Conservation (phyloP, 1,140 invertebrate genomes). For the Lepidurus arcticus region DNA sequence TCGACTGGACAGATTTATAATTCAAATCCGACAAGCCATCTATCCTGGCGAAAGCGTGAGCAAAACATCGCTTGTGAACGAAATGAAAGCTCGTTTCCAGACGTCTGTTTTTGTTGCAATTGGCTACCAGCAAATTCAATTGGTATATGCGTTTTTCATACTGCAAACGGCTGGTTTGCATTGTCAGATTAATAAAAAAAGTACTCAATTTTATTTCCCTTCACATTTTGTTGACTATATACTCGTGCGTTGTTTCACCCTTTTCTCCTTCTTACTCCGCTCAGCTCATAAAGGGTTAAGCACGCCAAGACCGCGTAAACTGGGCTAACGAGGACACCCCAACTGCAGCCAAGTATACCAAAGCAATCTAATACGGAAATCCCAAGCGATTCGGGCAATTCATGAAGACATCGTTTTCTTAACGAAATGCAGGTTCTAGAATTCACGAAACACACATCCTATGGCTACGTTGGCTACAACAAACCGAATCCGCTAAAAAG, state of each 20-base stretch:
- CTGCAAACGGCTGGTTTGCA: not conserved
- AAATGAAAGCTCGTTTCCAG: constrained; percentile 15
- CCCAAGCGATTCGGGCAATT: constrained; percentile 12
- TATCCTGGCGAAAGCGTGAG: constrained; percentile 4
- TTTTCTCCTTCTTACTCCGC: not conserved
- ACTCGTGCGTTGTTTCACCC: not conserved
- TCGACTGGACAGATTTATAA: constrained; percentile 15
- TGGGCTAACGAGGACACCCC: not conserved
- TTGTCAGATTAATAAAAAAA: not conserved
- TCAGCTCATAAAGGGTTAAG: not conserved
- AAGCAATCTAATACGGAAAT: constrained; percentile 8
- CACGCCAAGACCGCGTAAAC: not conserved
- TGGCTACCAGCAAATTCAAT: not conserved
- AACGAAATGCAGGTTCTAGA: not conserved
- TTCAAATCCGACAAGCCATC: constrained; percentile 11
- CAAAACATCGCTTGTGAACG: not conserved
- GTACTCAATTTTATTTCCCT: too few relatives aligned
- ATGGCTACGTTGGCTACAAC: too few relatives aligned
- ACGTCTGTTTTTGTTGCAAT: not conserved
- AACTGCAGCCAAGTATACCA: not conserved
- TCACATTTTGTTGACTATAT: too few relatives aligned
- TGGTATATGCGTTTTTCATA: too few relatives aligned
- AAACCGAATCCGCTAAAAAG: too few relatives aligned
- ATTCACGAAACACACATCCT: not conserved
- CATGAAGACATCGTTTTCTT: constrained; percentile 7